Percentiles rank a stretch among this genome's conserved stretches.
Evolutionary conservation across 2,797 vertebrate genomes (phyloP).

Genomic region (Holocentrus rufus): DNA sequence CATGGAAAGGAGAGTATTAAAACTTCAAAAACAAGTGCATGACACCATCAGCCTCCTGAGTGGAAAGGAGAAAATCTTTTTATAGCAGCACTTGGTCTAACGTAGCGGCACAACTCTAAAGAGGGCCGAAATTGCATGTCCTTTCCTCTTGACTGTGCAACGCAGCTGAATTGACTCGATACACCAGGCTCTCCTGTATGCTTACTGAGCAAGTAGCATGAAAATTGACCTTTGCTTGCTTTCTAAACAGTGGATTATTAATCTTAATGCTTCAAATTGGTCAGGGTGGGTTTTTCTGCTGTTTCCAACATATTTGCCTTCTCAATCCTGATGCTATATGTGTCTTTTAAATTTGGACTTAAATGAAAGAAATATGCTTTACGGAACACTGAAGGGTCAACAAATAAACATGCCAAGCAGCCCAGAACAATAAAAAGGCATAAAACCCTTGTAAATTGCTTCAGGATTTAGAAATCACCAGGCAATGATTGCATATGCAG

Average conservation of each 20-base stretch:
- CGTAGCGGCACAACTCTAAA: conserved; percentile 45
- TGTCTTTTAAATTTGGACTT: conserved; percentile 49
- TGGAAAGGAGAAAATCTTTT: conserved; percentile 58
- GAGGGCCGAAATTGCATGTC: conserved; percentile 53
- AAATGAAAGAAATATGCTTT: conserved; percentile 34
- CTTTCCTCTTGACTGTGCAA: conserved; percentile 64
- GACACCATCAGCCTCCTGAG: conserved; percentile 36
- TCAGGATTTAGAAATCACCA: conserved; percentile 58
- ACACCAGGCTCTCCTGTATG: conserved; percentile 64
- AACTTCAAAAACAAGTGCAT: conserved; percentile 44
- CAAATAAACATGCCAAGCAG: conserved; percentile 43
- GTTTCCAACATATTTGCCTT: conserved; percentile 54
- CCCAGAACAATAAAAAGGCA: conserved; percentile 37
- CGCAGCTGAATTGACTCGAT: conserved; percentile 72
- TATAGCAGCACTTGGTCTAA: conserved; percentile 57
- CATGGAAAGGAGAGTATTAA: conserved; percentile 24
- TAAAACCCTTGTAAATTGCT: conserved; percentile 47
- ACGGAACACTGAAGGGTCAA: conserved; percentile 44
- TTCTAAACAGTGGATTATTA: conserved; percentile 81
- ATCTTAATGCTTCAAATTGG: conserved; percentile 76
- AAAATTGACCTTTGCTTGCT: conserved; percentile 83
- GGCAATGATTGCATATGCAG: conserved; percentile 58
- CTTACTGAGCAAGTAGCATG: conserved; percentile 78
- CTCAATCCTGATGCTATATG: conserved; percentile 25
- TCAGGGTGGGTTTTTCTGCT: conserved; percentile 66